A percentile compares a stretch with the other conserved stretches of the same genome.
These are phyloP conservation scores for Cinclus mexicanus DNA, from an alignment of 2,113 vertebrate species.

Conservation along the genomic window DNA sequence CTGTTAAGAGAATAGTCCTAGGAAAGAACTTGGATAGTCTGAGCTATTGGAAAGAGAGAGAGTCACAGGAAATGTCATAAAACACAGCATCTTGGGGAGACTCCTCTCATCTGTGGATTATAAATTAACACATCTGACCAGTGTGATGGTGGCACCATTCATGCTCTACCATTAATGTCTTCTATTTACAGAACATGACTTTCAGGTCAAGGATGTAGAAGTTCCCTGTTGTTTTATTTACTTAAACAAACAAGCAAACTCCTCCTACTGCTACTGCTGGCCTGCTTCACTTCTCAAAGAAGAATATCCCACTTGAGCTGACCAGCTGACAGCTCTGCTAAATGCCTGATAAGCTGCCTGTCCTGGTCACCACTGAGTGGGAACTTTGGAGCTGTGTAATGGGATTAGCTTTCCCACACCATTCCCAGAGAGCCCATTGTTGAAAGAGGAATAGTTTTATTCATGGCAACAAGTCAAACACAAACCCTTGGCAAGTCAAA, in stretches of 20 bases:
- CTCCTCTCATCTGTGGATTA: not conserved
- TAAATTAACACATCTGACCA: not conserved
- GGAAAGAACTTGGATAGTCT: not conserved
- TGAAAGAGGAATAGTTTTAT: slow-evolving; percentile 41
- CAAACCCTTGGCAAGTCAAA: slow-evolving; percentile 46
- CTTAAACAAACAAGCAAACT: slow-evolving; percentile 33
- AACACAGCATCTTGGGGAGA: not conserved
- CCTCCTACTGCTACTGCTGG: not conserved
- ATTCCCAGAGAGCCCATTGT: slow-evolving; percentile 29
- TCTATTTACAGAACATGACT: slow-evolving; percentile 2
- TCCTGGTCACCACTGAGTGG: slow-evolving; percentile 23
- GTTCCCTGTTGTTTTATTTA: slow-evolving; percentile 30
- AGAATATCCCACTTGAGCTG: slow-evolving; percentile 5
- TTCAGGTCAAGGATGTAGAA: slow-evolving; percentile 27
- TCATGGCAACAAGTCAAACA: slow-evolving; percentile 53
- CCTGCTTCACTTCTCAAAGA: not conserved
- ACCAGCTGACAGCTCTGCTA: slow-evolving; percentile 48
- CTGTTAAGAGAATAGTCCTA: not conserved
- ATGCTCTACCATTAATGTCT: not conserved
- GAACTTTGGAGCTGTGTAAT: slow-evolving; percentile 53
- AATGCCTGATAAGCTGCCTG: slow-evolving; percentile 20
- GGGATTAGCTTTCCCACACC: slow-evolving; percentile 59
- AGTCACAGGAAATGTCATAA: not conserved
- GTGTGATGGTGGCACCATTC: not conserved
- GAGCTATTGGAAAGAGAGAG: not conserved